Conservation (phyloP, 2,888 invertebrate genomes). For the Diarsia mendica region DNA sequence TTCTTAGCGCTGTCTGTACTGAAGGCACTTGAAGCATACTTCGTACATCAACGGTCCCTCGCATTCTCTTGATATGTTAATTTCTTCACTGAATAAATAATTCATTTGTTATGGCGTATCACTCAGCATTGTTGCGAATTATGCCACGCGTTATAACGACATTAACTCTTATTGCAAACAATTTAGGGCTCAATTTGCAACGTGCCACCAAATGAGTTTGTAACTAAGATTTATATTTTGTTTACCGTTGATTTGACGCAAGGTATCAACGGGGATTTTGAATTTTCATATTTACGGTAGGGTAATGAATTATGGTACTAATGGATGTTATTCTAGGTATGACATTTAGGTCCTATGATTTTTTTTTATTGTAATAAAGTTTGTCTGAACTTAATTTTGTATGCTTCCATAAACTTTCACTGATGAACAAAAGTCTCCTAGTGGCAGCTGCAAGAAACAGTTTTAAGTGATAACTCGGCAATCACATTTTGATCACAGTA, state of each 20-base stretch:
- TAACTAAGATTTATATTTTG: conserved; percentile 71
- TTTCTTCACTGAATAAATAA: conserved; percentile 88
- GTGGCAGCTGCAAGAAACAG: not conserved
- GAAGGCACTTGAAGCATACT: conserved; percentile 21
- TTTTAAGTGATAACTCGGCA: not conserved
- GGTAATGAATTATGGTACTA: conserved; percentile 58
- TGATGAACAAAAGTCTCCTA: not conserved
- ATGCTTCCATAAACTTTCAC: not conserved
- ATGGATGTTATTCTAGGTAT: conserved; percentile 30
- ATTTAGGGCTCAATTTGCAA: conserved; percentile 68
- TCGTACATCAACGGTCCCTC: conserved; percentile 56
- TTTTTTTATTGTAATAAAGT: not conserved
- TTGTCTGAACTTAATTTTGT: not conserved
- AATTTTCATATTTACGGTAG: conserved; percentile 62
- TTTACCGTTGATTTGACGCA: conserved; percentile 65
- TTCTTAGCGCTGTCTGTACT: not conserved
- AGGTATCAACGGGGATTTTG: conserved; percentile 64
- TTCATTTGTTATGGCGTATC: conserved; percentile 87
- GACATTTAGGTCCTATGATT: conserved; percentile 3
- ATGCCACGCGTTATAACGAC: conserved; percentile 60
- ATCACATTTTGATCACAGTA: not conserved
- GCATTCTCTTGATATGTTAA: conserved; percentile 87
- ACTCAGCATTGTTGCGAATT: conserved; percentile 80
- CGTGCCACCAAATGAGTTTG: conserved; percentile 61
- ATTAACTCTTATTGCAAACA: conserved; percentile 63